phyloP scores from a whole-genome alignment of 2,888 invertebrate species.

The Pheosia gnoma region DNA sequence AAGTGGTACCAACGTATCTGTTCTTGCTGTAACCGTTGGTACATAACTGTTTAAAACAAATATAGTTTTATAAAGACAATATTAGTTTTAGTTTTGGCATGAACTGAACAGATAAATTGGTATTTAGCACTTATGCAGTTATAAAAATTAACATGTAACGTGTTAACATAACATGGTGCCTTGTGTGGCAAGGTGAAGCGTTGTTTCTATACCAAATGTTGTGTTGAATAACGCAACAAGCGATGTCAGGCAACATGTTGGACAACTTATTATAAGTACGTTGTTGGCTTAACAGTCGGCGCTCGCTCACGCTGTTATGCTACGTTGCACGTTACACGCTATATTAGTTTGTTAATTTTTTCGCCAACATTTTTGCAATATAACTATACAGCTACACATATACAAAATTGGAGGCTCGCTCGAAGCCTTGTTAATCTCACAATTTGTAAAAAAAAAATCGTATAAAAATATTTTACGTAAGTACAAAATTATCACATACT shows the following conservation, averaged over 20 bases:
- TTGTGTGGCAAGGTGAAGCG: neutral
- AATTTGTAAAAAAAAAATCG: constrained; percentile 43
- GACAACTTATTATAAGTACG: neutral
- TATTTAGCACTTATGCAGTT: no score
- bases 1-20: neutral
- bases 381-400: constrained; percentile 49
- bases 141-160: neutral
- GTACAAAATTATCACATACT: constrained; percentile 35
- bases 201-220: neutral
- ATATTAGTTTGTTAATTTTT: constrained; percentile 12
- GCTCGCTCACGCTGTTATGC: neutral
- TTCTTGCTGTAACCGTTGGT: neutral
- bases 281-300: no score
- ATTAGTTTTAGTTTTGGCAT: neutral
- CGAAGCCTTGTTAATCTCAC: constrained; percentile 39
- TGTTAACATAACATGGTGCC: no score
- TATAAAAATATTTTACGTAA: constrained; percentile 46
- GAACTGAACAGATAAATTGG: no score
- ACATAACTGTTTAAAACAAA: neutral
- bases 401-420: constrained; percentile 53
- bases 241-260: neutral
- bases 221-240: neutral
- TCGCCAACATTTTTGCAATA: constrained; percentile 55
- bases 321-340: constrained; percentile 34
- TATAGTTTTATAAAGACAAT: neutral